Evolutionary conservation across 2,888 invertebrate species (phyloP).

Genomic region (Pachymerium ferrugineum): DNA sequence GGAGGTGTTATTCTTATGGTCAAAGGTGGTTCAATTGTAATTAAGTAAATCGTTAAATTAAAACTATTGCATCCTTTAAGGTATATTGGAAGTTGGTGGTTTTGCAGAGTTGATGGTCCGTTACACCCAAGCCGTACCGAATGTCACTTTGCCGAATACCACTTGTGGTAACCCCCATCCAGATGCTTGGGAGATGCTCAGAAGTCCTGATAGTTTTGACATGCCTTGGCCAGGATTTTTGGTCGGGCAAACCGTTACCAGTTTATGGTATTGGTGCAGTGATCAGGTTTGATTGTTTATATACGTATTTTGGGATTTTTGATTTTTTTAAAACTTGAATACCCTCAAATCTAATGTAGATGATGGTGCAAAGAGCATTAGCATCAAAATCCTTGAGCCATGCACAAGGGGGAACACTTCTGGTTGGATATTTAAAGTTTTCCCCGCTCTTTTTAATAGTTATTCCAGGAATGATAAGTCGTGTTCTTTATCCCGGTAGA

Average conservation of each 20-base stretch:
- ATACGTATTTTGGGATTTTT: too few relatives aligned
- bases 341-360: too few relatives aligned
- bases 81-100: slow-evolving; percentile 49
- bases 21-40: slow-evolving; percentile 41
- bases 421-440: slow-evolving; percentile 51
- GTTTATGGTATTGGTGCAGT: slow-evolving; percentile 53
- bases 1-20: slow-evolving; percentile 46
- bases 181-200: slow-evolving; percentile 50
- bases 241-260: slow-evolving; percentile 51
- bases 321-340: too few relatives aligned
- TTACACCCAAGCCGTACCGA: slow-evolving; percentile 48
- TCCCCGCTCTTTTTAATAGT: slow-evolving; percentile 52
- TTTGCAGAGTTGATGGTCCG: slow-evolving; percentile 45
- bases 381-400: slow-evolving; percentile 53
- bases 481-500: slow-evolving; percentile 49
- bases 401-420: slow-evolving; percentile 51
- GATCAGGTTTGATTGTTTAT: slow-evolving; percentile 49
- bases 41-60: background rate
- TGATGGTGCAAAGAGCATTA: slow-evolving; percentile 53
- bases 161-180: slow-evolving; percentile 43
- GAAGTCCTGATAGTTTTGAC: slow-evolving; percentile 47
- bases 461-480: slow-evolving; percentile 54
- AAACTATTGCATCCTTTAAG: slow-evolving; percentile 41
- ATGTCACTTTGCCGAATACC: slow-evolving; percentile 39
- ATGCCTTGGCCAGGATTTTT: slow-evolving; percentile 54